Conservation (phyloP, 2,113 vertebrate species). For the Suricata suricatta region DNA sequence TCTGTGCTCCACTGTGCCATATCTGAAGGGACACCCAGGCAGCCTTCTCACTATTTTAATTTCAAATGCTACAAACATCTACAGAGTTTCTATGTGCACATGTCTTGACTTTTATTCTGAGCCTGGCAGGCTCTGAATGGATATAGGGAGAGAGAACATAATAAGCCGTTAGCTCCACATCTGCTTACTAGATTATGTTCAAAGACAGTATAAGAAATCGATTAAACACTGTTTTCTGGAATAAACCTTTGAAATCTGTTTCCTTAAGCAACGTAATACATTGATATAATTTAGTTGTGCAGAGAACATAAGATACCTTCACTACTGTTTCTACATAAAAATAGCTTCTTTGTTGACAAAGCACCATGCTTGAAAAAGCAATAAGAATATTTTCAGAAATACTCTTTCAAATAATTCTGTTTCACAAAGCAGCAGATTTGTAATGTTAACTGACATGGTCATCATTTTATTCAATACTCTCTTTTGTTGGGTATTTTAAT, state of each 20-base stretch:
- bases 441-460: not conserved
- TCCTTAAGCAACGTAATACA: not conserved
- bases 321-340: not conserved
- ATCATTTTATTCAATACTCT: not conserved
- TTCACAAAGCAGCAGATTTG: not conserved
- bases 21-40: conserved; percentile 72
- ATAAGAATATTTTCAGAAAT: conserved; percentile 8
- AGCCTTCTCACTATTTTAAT: conserved; percentile 67
- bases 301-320: not conserved
- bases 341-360: not conserved
- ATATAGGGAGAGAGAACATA: conserved; percentile 74
- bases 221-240: conserved; percentile 73
- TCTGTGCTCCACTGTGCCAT: conserved; percentile 66
- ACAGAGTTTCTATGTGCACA: conserved; percentile 58
- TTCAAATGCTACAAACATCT: conserved; percentile 73
- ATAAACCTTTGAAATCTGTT: conserved; percentile 48
- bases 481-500: not conserved
- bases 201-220: conserved; percentile 62
- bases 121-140: conserved; percentile 73
- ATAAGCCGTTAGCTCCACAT: conserved; percentile 71
- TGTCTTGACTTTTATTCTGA: conserved; percentile 74
- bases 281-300: not conserved
- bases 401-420: conserved; percentile 17
- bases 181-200: conserved; percentile 71
- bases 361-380: not conserved